These are phyloP conservation scores for Naja naja DNA, from an alignment of 2,113 vertebrate species.

Conservation along the genomic window DNA sequence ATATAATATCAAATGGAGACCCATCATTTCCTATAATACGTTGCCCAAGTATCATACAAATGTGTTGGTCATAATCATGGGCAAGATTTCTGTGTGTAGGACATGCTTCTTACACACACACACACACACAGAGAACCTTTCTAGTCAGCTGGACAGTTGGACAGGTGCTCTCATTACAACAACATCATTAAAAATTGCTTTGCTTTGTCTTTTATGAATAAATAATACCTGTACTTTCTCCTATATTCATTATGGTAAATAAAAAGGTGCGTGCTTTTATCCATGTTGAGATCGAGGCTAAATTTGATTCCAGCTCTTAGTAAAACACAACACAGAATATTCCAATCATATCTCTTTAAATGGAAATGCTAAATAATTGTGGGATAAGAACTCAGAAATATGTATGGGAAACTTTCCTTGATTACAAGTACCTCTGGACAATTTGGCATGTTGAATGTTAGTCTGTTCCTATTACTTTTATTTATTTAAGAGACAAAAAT, in stretches of 20 bases:
- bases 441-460: background rate
- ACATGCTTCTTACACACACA: background rate
- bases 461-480: background rate
- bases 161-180: background rate
- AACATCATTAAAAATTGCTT: background rate
- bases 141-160: background rate
- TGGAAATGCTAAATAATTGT: background rate
- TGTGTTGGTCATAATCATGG: background rate
- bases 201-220: background rate
- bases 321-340: background rate
- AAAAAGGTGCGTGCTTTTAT: background rate
- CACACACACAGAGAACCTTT: background rate
- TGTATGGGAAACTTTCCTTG: background rate
- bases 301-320: background rate
- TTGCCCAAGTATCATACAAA: background rate
- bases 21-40: background rate
- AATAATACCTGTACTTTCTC: background rate
- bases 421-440: background rate
- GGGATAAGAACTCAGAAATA: background rate
- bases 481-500: background rate
- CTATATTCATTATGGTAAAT: background rate
- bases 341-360: background rate
- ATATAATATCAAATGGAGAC: background rate
- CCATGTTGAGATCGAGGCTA: background rate
- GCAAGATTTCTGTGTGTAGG: background rate